phyloP scores from a whole-genome alignment of 2,888 invertebrate species.

The Tricholauxania praeusta region DNA sequence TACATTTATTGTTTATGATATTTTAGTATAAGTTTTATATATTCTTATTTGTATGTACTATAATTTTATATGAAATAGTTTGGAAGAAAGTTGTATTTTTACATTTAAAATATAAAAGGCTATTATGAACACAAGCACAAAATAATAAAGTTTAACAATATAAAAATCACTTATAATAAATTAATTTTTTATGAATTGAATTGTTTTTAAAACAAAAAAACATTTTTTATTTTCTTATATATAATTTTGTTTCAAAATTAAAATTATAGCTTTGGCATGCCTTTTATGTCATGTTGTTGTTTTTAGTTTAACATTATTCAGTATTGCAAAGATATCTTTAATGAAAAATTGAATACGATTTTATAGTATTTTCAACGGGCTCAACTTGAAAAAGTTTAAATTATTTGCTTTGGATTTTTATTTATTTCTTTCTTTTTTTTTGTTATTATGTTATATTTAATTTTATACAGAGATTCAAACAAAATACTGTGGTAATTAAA shows the following conservation, averaged over 20 bases:
- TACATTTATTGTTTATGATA: too few species aligned
- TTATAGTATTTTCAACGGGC: background rate
- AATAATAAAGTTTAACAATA: background rate
- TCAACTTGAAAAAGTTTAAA: background rate
- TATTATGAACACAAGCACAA: slow-evolving; percentile 10
- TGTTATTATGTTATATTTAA: background rate
- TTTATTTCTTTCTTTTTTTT: background rate
- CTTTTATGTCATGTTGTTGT: slow-evolving; percentile 63
- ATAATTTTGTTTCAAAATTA: slow-evolving; percentile 37
- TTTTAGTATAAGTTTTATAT: background rate
- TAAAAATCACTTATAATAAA: too few species aligned
- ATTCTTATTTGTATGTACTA: background rate
- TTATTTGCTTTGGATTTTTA: background rate
- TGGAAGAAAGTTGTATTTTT: slow-evolving; percentile 11
- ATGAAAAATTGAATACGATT: background rate
- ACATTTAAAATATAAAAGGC: background rate
- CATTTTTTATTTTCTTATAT: slow-evolving; percentile 15
- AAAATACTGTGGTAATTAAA: slow-evolving; percentile 10
- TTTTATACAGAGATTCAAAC: background rate
- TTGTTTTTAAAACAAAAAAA: too few species aligned
- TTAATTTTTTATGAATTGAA: too few species aligned
- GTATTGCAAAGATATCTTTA: too few species aligned
- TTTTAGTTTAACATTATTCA: slow-evolving; percentile 3
- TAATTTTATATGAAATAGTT: background rate
- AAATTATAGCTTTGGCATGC: slow-evolving; percentile 63